Base-by-base conservation (phyloP, 2,888 invertebrate species). In the Geophilus truncorum region DNA sequence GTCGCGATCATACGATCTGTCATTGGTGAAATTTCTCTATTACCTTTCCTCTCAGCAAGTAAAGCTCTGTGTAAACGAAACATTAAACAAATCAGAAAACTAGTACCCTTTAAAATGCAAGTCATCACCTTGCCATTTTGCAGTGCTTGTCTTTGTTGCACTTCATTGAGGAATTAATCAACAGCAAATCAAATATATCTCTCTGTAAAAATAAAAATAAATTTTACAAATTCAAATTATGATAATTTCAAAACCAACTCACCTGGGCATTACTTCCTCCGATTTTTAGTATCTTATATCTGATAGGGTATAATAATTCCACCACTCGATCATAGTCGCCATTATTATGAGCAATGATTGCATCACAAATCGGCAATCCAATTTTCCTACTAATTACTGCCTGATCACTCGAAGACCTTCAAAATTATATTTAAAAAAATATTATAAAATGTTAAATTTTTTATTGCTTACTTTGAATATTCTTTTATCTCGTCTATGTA, bases 101-200 rank as follows among this genome's bases (percentile, higher is more conserved):
- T 32, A 51, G 36, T n/a, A n/a, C 1, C n/a, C 1, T 51, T 18
- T 5, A 4, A 51, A 51, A 21, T 51, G 18, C 18, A 18, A n/a
- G 1, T 30, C 40, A n/a, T n/a, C n/a, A 82, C 82, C 76, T 80
- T 45, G 82, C 82, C 51, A 82, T 40, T 51, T 81, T 81, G 0
- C 78, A 25, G 45, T 82, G 81, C 25, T 76, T 28, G 4, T 32
- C 76, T 7, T 77, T 80, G 7, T 36, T 10, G n/a, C 81, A 82
- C 76, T 81, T 82, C 21, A 81, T 30, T 15, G 82, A 81, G 18
- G 82, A 32, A 36, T 21, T 77, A 32, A 82, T 82, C n/a, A 82
- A 51, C 12, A 82, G 23, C 28, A 81, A 79, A 80, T 82, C 77
- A 23, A 82, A 80, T 25, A 82, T 15, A 76, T 82, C 82, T 34